Evolutionary conservation across 92 coral and sea anemone genomes (phyloP).

Genomic region (Actinernus sp.): DNA sequence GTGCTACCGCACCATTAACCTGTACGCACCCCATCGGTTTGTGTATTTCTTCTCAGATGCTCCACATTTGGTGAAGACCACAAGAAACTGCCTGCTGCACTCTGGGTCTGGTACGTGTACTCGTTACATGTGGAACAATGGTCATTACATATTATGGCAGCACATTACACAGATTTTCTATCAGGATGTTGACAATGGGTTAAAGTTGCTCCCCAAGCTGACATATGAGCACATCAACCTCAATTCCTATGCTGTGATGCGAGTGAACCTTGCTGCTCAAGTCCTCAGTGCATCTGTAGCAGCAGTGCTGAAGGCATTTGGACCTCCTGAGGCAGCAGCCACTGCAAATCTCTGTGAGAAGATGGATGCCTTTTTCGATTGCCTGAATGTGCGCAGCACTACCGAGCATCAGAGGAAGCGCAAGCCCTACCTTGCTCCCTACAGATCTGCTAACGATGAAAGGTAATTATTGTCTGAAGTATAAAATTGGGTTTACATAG

Average conservation of each 20-base stretch:
- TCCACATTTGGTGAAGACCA: conserved; percentile 57
- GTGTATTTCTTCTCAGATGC: conserved; percentile 54
- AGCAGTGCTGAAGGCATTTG: conserved; percentile 32
- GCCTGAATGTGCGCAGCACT: conserved; percentile 56
- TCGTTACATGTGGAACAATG: conserved; percentile 66
- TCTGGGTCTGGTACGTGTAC: conserved; percentile 27
- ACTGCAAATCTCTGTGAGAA: conserved; percentile 64
- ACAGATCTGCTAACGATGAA: conserved; percentile 22
- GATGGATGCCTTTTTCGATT: conserved; percentile 57
- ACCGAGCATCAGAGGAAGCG: conserved; percentile 19
- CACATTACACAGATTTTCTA: conserved; percentile 46
- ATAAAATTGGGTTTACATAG: background rate
- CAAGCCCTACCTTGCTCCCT: conserved; percentile 19
- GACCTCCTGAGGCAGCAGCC: conserved; percentile 46
- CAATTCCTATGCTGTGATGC: conserved; percentile 40
- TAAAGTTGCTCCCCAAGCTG: conserved; percentile 51
- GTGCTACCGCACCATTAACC: conserved; percentile 36
- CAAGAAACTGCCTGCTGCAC: conserved; percentile 53
- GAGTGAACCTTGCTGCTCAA: conserved; percentile 66
- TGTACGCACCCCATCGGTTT: conserved; percentile 34
- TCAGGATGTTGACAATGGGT: conserved; percentile 62
- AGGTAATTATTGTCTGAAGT: background rate
- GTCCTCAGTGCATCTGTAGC: conserved; percentile 64
- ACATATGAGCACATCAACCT: conserved; percentile 61
- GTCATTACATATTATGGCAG: conserved; percentile 35